Conservation (phyloP, 1,140 invertebrate genomes). For the Aleiodes sp. region DNA sequence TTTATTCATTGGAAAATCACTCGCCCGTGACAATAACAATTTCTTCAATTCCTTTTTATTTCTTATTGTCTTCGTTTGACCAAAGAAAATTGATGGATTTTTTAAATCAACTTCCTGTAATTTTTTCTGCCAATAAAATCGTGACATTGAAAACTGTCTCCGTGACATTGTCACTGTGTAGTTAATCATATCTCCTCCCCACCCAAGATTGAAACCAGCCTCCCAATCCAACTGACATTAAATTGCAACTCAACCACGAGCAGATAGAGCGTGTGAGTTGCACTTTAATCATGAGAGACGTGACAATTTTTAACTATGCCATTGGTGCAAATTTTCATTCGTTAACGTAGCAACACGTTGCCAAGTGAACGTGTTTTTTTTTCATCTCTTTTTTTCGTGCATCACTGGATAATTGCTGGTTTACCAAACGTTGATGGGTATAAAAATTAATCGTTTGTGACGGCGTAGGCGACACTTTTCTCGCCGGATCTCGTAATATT, state of each 20-base stretch:
- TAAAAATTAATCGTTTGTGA: background rate
- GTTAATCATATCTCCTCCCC: background rate
- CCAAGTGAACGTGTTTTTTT: slow-evolving; percentile 16
- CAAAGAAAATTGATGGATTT: too few relatives aligned
- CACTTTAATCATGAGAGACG: slow-evolving; percentile 26
- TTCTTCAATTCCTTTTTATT: too few relatives aligned
- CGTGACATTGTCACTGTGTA: background rate
- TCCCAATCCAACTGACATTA: background rate
- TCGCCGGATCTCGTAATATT: background rate
- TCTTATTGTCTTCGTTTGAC: too few relatives aligned
- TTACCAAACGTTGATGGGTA: background rate
- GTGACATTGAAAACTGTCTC: background rate
- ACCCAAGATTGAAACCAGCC: background rate
- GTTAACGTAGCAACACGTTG: background rate
- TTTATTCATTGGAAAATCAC: too few relatives aligned
- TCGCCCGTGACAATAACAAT: too few relatives aligned
- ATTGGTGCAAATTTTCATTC: slow-evolving; percentile 7
- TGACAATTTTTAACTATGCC: slow-evolving; percentile 31
- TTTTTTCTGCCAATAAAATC: too few relatives aligned
- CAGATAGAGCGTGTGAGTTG: background rate
- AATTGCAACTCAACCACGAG: background rate
- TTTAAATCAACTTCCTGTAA: too few relatives aligned
- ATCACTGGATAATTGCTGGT: slow-evolving; percentile 10
- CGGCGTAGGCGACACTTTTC: background rate
- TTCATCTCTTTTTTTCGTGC: too few relatives aligned